Base-by-base conservation (phyloP, 2,888 invertebrate species). In the Pterobdella sp. region DNA sequence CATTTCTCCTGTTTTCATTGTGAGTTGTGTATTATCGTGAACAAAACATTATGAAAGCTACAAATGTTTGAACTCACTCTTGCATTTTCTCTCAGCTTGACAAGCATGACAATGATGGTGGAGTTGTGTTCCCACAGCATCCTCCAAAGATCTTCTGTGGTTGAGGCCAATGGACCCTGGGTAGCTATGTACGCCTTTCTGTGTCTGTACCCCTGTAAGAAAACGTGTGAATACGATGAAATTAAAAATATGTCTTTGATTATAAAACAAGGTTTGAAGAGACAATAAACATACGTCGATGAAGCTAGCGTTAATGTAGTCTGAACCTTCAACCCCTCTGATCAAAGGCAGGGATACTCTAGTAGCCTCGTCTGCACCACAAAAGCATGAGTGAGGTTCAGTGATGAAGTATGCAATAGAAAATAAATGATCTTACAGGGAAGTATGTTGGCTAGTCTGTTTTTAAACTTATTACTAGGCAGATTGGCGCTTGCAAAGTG, bases 121-220 rank as follows among this genome's bases (percentile, higher is more conserved):
- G 96, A 96, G 84, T 98, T 97, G 84, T 97, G 96, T 83, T 98
- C 97, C 98, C 98, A 99, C 65, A 99, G 87, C 96, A 97, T 97
- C 75, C 97, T 88, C 98, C 98, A 98, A 84, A 98, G 93, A 84
- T 98, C 98, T 80, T 96, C 95, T 0, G 94, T 93, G 0, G 97
- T 97, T 81, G 96, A 94, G 72, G 90, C 81, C 73, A 97, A 85
- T 0, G 98, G 96, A n/a, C 96, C 97, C 84, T 98, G 97, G n/a
- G 96, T 87, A 3, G 96, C 97, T 77, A 98, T 94, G 83, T 98
- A 98, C 0, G 96, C 96, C 76, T 90, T 90, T 70, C 93, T 88
- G 85, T 93, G 84, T 68, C 84, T 78, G 77, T 85, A 85, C 68
- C 84, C 84, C 84, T 84, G 78, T 56, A 22, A 14, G 60, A 22